Base-by-base conservation (phyloP, 1,140 invertebrate species). In the Lucilia cuprina region DNA sequence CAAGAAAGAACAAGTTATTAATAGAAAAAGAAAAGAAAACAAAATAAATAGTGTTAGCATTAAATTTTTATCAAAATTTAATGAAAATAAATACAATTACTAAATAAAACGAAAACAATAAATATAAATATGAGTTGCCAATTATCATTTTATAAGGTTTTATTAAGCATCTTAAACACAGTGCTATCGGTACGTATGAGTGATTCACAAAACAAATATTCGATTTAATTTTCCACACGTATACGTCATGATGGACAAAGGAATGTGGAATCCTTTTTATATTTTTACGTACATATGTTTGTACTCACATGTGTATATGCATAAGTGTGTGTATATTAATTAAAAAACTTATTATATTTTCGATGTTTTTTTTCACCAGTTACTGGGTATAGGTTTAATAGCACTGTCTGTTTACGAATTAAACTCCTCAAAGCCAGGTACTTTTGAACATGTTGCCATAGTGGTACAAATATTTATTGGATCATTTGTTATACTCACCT, bases 401-500 rank as follows among this genome's bases (percentile, higher is more conserved):
- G 89, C 89, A 5, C 65, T 90, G 41, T 90, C 89, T 8, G 86
- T 90, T 12, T 90, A 84, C 35, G 89, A 90, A 86, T 75, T 90
- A 21, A 90, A 90, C 35, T 87, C 85, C 84, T 88, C 88, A 25
- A 86, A 87, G 75, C 87, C 89, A 21, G 88, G 89, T 84, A 90
- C 87, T 70, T 89, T 90, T 41, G 88, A 89, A 83, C 89, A 90
- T 83, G 87, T 90, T 47, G 89, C 89, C 19, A 86, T 90, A 49
- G 87, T 90, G 74, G 87, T 89, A 60, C 89, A 90, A 84, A 90
- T 90, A 83, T 90, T 90, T 85, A 88, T 90, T 83, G 89, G 89
- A 13, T 89, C 89, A 17, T 90, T 90, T 77, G 88, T 90, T 77
- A 87, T 90, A 30, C 83, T 90, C 34, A 90, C 88, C 80, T 90